A percentile compares a stretch with the other conserved stretches of the same genome.
phyloP scores from a whole-genome alignment of 2,113 vertebrate genomes.

The Crypturellus undulatus region DNA sequence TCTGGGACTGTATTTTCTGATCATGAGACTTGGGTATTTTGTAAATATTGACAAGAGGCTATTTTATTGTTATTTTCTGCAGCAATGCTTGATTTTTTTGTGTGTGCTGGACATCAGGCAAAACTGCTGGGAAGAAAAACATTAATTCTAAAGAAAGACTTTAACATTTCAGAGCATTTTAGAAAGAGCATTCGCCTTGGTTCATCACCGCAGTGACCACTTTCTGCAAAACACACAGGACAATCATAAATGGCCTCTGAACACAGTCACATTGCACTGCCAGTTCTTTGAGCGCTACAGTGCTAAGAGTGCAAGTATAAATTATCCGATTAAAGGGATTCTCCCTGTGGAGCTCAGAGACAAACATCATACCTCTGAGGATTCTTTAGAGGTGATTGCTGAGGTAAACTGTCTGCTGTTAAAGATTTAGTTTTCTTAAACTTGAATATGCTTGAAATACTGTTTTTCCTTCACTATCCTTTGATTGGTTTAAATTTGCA shows the following conservation, averaged over 20 bases:
- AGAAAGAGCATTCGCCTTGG: not conserved
- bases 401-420: not conserved
- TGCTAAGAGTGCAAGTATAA: not conserved
- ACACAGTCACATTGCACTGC: not conserved
- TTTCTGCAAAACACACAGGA: not conserved
- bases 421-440: not conserved
- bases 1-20: not conserved
- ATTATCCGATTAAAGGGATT: conserved; percentile 46
- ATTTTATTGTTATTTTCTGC: not conserved
- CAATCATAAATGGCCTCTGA: not conserved
- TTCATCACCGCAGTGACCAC: not conserved
- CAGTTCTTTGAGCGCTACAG: not conserved
- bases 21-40: not conserved
- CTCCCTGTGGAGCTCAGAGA: not conserved
- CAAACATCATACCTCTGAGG: not conserved
- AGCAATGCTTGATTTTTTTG: not conserved
- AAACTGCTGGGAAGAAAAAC: not conserved
- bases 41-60: not conserved
- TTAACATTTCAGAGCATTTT: not conserved
- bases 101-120: not conserved
- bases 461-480: not conserved
- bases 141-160: not conserved
- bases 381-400: not conserved
- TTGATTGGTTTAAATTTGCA: not conserved
- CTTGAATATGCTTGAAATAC: conserved; percentile 21